Conservation (phyloP, 2,888 invertebrate species). For the Sarcophaga rosellei region DNA sequence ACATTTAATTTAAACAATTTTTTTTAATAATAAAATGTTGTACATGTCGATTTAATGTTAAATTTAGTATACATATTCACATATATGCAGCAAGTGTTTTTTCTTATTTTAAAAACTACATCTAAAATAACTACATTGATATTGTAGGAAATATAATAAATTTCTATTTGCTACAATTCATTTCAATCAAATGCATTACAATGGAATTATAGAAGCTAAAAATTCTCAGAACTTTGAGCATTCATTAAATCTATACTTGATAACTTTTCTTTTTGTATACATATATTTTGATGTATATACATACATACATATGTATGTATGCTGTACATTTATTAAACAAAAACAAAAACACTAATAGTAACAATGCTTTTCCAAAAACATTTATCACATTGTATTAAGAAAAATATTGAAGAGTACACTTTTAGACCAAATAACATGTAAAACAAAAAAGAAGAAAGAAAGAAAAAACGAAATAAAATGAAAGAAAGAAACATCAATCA, state of each 20-base stretch:
- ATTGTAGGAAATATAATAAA: no score
- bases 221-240: no score
- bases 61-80: no score
- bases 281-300: background rate
- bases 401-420: constrained; percentile 31
- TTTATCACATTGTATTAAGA: constrained; percentile 53
- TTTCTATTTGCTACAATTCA: no score
- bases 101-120: no score
- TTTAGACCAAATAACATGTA: constrained; percentile 11
- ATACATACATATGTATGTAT: background rate
- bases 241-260: background rate
- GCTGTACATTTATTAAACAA: background rate
- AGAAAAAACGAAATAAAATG: constrained; percentile 8
- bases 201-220: no score
- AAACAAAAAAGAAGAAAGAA: background rate
- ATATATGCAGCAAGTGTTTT: no score
- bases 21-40: no score
- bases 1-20: no score
- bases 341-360: constrained; percentile 5
- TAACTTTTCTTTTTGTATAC: background rate
- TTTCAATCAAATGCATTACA: no score
- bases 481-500: constrained; percentile 54
- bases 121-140: no score
- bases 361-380: constrained; percentile 29
- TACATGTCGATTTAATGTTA: no score